phyloP scores from a whole-genome alignment of 2,888 invertebrate species.

The Heliconius ethilla region DNA sequence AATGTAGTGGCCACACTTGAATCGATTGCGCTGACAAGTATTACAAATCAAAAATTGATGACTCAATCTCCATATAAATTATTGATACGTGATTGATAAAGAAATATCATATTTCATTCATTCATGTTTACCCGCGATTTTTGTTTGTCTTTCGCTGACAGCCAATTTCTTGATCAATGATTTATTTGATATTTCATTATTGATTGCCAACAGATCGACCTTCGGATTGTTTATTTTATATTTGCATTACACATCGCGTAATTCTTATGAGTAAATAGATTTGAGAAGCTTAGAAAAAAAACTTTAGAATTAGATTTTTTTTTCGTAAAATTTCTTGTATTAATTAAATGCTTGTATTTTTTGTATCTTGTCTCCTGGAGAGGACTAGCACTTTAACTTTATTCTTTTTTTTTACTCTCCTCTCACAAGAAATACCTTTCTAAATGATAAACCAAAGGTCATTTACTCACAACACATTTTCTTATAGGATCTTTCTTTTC shows the following conservation, averaged over 20 bases:
- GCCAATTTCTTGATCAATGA: slow-evolving; percentile 63
- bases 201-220: slow-evolving; percentile 43
- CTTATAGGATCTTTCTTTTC: too few relatives aligned
- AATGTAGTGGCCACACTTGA: slow-evolving; percentile 22
- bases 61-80: slow-evolving; percentile 62
- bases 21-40: slow-evolving; percentile 47
- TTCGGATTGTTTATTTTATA: slow-evolving; percentile 33
- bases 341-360: too few relatives aligned
- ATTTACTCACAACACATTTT: too few relatives aligned
- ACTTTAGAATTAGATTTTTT: too few relatives aligned
- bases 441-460: too few relatives aligned
- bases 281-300: background rate
- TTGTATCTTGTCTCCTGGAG: too few relatives aligned
- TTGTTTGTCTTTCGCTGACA: slow-evolving; percentile 69
- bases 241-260: background rate
- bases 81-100: slow-evolving; percentile 56
- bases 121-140: slow-evolving; percentile 60
- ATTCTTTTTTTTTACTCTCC: too few relatives aligned
- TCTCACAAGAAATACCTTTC: too few relatives aligned
- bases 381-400: too few relatives aligned
- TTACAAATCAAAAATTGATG: slow-evolving; percentile 69
- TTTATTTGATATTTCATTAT: slow-evolving; percentile 57
- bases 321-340: too few relatives aligned
- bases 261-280: background rate
- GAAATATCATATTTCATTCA: slow-evolving; percentile 64